A percentile compares a stretch with the other conserved stretches of the same genome.
phyloP scores from a whole-genome alignment of 1,140 invertebrate species.

The Lineus longissimus region DNA sequence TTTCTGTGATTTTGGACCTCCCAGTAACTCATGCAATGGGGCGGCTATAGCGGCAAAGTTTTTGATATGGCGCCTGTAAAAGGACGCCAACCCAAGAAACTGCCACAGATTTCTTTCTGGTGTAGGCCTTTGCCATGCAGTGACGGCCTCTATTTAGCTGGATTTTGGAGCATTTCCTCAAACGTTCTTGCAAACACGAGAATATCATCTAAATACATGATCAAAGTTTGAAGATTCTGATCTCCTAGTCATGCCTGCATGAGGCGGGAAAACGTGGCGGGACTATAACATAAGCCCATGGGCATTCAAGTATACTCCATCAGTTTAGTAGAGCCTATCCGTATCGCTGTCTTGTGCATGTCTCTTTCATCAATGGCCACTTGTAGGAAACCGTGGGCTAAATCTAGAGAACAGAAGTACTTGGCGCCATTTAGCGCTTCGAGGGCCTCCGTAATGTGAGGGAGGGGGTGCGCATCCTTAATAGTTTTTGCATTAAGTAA shows the following conservation, averaged over 20 bases:
- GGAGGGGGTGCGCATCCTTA: slow-evolving; percentile 22
- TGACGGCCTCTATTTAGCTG: slow-evolving; percentile 48
- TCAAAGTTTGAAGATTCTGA: slow-evolving; percentile 14
- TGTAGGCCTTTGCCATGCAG: slow-evolving; percentile 26
- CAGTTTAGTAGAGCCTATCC: slow-evolving; percentile 20
- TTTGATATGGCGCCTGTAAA: slow-evolving; percentile 48
- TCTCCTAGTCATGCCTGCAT: slow-evolving; percentile 26
- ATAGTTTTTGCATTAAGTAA: slow-evolving; percentile 24
- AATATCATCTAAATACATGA: slow-evolving; percentile 29
- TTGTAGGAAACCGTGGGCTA: slow-evolving; percentile 45
- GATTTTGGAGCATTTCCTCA: slow-evolving; percentile 28
- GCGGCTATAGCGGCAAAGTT: slow-evolving; percentile 34
- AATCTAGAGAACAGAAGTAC: slow-evolving; percentile 16
- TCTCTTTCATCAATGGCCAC: slow-evolving; percentile 36
- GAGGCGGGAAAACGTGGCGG: slow-evolving; percentile 30
- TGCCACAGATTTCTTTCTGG: slow-evolving; percentile 43
- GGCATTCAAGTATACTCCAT: slow-evolving; percentile 24
- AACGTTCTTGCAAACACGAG: slow-evolving; percentile 21
- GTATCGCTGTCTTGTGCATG: slow-evolving; percentile 23
- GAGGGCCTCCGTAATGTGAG: slow-evolving; percentile 21
- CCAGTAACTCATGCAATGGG: too few species aligned
- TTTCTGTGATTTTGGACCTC: too few species aligned
- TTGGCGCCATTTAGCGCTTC: too few species aligned
- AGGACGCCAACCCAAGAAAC: slow-evolving; percentile 55
- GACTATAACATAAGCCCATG: slow-evolving; percentile 27